Evolutionary conservation across 2,113 vertebrate species (phyloP), one percentile per base, ranked within the genome.

Genomic region (Pholis gunnellus): DNA sequence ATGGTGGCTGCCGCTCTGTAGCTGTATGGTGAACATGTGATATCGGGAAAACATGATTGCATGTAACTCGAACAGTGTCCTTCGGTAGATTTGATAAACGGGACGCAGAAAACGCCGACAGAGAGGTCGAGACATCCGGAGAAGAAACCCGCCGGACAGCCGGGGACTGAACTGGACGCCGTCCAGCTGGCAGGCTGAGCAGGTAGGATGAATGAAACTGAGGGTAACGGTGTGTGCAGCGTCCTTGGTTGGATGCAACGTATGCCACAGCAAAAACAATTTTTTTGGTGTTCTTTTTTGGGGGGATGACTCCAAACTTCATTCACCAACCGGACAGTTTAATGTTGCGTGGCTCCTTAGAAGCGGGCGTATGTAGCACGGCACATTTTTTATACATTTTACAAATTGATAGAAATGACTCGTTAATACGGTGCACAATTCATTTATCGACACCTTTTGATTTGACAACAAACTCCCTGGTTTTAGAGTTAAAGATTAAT

Each of bases 171-270:
- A n/a, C 29, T 61, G 79, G 82, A 72, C 42, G 70, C 5, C 36
- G 15, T 79, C 73, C 83, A 80, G 79, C 79, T 80, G 83, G 48
- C 63, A 65, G 80, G 22, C 56, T 79, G 82, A 83, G 70, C 87
- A 89, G 90, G 88, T 91, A 84, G n/a, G 83, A 60, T 72, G 67
- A 57, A 87, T 81, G 56, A 70, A 74, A 22, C 20, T 15, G 56
- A 17, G 29, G n/a, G 17, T 65, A 1, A 15, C 5, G 40, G 17
- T 52, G 66, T 70, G 67, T 60, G 46, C 22, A 50, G 34, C 15
- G 59, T 61, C 17, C 20, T n/a, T 64, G 25, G 0, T 36, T 29
- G 20, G 36, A 70, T 68, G 25, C 36, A 54, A 34, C 18, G 13
- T n/a, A 38, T 72, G 60, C 29, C 40, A 54, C 6, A 38, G 31